Percentiles rank a stretch among this genome's conserved stretches.
phyloP scores from a whole-genome alignment of 1,140 invertebrate species.

The Mycetomoellerius zeteki region DNA sequence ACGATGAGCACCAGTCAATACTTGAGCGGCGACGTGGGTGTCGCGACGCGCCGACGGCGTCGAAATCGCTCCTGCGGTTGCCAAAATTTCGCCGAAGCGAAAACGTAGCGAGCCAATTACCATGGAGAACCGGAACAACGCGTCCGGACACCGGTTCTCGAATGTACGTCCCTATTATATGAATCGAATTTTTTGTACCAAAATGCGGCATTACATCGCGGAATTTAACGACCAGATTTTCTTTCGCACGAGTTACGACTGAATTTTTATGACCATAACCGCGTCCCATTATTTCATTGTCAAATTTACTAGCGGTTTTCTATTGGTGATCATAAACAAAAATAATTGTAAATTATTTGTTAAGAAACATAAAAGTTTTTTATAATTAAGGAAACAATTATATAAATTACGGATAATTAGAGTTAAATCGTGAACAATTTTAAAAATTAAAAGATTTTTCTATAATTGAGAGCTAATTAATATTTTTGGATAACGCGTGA shows the following conservation, averaged over 20 bases:
- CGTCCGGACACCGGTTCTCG: not conserved
- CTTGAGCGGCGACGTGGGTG: conserved; percentile 29
- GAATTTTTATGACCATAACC: not conserved
- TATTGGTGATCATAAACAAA: not conserved
- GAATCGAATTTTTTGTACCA: not conserved
- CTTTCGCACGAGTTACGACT: not conserved
- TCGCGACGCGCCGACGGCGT: not conserved
- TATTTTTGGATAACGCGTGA: not conserved
- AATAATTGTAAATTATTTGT: not conserved
- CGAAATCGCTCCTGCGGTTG: not conserved
- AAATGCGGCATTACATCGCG: not conserved
- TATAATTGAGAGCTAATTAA: conserved; percentile 14
- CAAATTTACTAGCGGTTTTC: not conserved
- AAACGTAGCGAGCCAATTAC: conserved; percentile 25
- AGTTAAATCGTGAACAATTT: not conserved
- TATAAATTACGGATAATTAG: not conserved
- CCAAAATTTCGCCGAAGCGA: conserved; percentile 21
- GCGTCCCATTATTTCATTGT: not conserved
- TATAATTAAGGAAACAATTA: not conserved
- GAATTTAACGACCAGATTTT: not conserved
- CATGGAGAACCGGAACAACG: not conserved
- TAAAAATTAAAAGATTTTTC: not conserved
- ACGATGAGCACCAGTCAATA: conserved; percentile 43
- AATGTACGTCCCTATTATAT: not conserved
- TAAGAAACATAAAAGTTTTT: not conserved